phyloP scores from a whole-genome alignment of 2,888 invertebrate species.

The Capitulum mitella region DNA sequence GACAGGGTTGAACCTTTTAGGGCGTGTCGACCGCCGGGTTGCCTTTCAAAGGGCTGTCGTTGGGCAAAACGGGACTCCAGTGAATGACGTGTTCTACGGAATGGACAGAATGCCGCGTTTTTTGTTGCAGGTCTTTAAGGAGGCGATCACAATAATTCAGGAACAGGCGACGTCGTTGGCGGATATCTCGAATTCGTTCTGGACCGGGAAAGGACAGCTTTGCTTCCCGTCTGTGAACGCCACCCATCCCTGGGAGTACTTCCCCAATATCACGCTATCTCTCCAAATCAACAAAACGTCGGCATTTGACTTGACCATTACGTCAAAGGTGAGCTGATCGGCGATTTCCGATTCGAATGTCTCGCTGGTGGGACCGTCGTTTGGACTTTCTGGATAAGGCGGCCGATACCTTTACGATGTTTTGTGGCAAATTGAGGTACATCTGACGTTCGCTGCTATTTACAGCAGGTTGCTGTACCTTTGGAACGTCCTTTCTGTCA shows the following conservation, averaged over 20 bases:
- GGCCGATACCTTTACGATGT: too few species aligned
- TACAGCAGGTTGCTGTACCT: too few species aligned
- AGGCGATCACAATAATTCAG: background rate
- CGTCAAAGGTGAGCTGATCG: conserved; percentile 29
- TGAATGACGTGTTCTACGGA: background rate
- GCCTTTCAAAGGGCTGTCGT: background rate
- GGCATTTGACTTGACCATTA: conserved; percentile 31
- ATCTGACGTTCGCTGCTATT: too few species aligned
- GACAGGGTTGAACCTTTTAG: background rate
- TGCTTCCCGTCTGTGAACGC: conserved; percentile 32
- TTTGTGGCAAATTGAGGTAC: too few species aligned
- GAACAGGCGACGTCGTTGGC: background rate
- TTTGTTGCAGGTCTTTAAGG: background rate
- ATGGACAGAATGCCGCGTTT: background rate
- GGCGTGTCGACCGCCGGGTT: background rate
- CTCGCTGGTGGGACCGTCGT: too few species aligned
- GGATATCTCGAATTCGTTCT: conserved; percentile 23
- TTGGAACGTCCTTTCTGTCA: too few species aligned
- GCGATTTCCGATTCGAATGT: too few species aligned
- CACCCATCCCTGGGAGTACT: conserved; percentile 33
- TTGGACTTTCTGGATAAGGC: too few species aligned
- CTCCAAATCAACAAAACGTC: conserved; percentile 30
- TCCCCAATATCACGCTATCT: conserved; percentile 36
- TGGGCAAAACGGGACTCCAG: background rate
- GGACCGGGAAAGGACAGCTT: conserved; percentile 35